phyloP scores from a whole-genome alignment of 2,113 vertebrate genomes.

The Murina feae region DNA sequence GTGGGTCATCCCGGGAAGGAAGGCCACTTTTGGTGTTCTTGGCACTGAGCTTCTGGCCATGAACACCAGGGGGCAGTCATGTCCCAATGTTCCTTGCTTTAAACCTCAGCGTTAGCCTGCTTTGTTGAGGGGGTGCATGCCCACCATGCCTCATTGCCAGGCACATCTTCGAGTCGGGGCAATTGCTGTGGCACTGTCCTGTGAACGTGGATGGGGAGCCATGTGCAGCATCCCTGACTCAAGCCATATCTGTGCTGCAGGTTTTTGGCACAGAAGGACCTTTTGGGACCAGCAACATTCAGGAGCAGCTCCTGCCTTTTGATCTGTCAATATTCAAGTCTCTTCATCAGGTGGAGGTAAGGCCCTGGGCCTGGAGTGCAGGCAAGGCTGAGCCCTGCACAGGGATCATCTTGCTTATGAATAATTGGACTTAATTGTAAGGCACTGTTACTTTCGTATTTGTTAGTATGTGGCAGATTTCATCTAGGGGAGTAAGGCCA shows the following conservation, averaged over 20 bases:
- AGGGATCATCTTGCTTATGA: background rate
- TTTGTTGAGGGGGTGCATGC: background rate
- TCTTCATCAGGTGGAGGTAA: slow-evolving; percentile 95
- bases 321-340: slow-evolving; percentile 97
- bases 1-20: background rate
- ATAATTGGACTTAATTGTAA: background rate
- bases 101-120: background rate
- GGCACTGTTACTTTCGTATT: background rate
- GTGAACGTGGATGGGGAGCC: background rate
- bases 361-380: background rate
- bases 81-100: background rate
- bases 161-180: background rate
- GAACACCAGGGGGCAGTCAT: slow-evolving; percentile 76
- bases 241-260: slow-evolving; percentile 72
- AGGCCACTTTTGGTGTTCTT: background rate
- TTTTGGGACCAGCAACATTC: slow-evolving; percentile 95
- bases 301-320: slow-evolving; percentile 89
- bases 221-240: background rate
- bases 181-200: background rate
- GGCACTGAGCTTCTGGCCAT: background rate
- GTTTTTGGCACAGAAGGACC: slow-evolving; percentile 88
- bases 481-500: background rate
- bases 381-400: background rate
- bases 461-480: background rate
- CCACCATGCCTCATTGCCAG: background rate